These are phyloP conservation scores for Papilio polytes DNA, from an alignment of 1,140 invertebrate species.

Conservation along the genomic window DNA sequence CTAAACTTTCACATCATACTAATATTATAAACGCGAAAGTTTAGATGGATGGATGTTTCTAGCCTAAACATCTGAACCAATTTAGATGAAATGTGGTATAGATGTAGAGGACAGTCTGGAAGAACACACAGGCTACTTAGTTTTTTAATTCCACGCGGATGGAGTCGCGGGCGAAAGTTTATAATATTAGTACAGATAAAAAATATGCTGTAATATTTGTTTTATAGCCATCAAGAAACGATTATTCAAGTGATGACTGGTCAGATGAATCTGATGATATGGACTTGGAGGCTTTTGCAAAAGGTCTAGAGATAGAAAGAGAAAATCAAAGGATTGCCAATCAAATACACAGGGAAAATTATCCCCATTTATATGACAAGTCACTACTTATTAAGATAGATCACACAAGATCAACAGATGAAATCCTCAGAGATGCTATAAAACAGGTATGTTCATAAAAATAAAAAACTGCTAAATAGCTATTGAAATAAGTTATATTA, in stretches of 20 bases:
- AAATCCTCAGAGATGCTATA: conserved; percentile 4
- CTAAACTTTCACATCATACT: too few relatives aligned
- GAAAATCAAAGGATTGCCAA: not conserved
- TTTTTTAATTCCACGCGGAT: too few relatives aligned
- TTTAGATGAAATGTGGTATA: too few relatives aligned
- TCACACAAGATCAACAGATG: not conserved
- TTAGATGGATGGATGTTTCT: too few relatives aligned
- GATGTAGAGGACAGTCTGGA: too few relatives aligned
- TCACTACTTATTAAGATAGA: not conserved
- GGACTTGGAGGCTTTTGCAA: not conserved
- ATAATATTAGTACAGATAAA: too few relatives aligned
- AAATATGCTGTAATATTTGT: not conserved
- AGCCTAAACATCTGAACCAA: too few relatives aligned
- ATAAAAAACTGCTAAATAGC: not conserved
- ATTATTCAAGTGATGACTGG: not conserved
- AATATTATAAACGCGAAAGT: too few relatives aligned
- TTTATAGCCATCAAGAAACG: not conserved
- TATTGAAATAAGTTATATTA: not conserved
- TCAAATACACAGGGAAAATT: not conserved
- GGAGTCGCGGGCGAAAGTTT: too few relatives aligned
- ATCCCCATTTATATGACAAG: not conserved
- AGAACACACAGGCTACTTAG: too few relatives aligned
- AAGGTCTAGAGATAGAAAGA: not conserved
- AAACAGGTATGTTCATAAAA: not conserved
- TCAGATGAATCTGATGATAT: not conserved